A percentile compares a stretch with the other conserved stretches of the same genome.
Evolutionary conservation across 2,113 vertebrate species (phyloP).

Genomic region (Micronisus gabar): DNA sequence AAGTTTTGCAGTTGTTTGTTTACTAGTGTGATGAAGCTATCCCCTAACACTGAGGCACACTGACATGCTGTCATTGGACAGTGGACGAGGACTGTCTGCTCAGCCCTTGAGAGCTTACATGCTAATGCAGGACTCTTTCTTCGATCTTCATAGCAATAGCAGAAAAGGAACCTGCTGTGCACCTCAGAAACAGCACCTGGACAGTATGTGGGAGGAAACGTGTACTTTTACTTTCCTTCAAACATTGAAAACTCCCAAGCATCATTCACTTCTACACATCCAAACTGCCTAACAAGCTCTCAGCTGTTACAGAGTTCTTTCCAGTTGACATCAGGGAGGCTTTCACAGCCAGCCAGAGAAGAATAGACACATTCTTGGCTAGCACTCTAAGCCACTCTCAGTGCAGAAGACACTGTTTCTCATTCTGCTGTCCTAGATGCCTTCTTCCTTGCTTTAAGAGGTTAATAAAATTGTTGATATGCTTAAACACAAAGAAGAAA

Average conservation of each 20-base stretch:
- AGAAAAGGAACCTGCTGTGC: neutral
- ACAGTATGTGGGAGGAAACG: neutral
- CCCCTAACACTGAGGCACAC: too few species aligned
- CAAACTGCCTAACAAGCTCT: neutral
- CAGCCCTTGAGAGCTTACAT: neutral
- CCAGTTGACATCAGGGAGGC: neutral
- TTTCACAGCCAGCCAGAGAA: neutral
- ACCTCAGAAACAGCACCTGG: neutral
- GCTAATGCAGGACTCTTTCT: neutral
- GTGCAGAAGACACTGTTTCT: neutral
- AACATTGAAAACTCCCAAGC: neutral
- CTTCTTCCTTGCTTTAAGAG: neutral
- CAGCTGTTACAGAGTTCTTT: neutral
- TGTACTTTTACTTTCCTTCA: neutral
- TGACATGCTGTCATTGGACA: too few species aligned
- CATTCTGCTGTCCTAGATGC: neutral
- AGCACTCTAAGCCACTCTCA: neutral
- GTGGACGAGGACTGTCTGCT: neutral
- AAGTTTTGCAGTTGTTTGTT: neutral
- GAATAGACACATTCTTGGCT: neutral
- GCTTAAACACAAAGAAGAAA: neutral
- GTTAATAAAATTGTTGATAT: neutral
- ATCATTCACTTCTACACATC: neutral
- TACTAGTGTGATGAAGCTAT: neutral
- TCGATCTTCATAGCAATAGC: neutral